Evolutionary conservation across 2,113 vertebrate species (phyloP).

Genomic region (Rhea pennata): DNA sequence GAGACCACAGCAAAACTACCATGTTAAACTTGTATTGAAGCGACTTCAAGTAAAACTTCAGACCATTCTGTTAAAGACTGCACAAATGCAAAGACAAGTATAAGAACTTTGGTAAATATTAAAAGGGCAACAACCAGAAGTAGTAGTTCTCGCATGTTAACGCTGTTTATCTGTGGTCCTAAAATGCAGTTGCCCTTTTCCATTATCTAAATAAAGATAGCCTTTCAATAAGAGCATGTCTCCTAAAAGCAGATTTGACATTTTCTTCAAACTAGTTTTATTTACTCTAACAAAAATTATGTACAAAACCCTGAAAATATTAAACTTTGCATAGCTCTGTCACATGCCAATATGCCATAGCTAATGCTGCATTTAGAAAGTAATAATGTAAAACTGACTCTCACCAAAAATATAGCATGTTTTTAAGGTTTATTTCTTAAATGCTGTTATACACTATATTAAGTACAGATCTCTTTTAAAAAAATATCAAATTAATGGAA

Average conservation of each 20-base stretch:
- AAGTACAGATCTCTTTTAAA: slow-evolving; percentile 72
- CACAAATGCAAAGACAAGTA: not conserved
- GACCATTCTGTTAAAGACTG: not conserved
- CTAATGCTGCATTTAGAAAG: not conserved
- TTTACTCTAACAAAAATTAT: not conserved
- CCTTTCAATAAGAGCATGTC: not conserved
- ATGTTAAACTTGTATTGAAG: not conserved
- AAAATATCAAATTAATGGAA: slow-evolving; percentile 81
- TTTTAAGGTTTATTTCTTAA: slow-evolving; percentile 74
- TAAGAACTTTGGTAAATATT: not conserved
- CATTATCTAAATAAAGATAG: not conserved
- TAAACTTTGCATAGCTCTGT: not conserved
- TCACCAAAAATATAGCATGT: slow-evolving; percentile 29
- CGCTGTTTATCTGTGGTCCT: not conserved
- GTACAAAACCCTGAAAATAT: not conserved
- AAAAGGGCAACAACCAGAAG: not conserved
- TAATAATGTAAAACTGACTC: not conserved
- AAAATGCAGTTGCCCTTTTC: not conserved
- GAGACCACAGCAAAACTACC: not conserved
- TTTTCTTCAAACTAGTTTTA: not conserved
- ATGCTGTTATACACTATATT: slow-evolving; percentile 77
- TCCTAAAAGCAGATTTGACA: not conserved
- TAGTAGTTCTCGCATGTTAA: not conserved
- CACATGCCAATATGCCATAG: not conserved
- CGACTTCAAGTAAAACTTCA: not conserved